These are phyloP conservation scores for Spea bombifrons DNA, from an alignment of 2,113 vertebrate genomes.

Conservation along the genomic window DNA sequence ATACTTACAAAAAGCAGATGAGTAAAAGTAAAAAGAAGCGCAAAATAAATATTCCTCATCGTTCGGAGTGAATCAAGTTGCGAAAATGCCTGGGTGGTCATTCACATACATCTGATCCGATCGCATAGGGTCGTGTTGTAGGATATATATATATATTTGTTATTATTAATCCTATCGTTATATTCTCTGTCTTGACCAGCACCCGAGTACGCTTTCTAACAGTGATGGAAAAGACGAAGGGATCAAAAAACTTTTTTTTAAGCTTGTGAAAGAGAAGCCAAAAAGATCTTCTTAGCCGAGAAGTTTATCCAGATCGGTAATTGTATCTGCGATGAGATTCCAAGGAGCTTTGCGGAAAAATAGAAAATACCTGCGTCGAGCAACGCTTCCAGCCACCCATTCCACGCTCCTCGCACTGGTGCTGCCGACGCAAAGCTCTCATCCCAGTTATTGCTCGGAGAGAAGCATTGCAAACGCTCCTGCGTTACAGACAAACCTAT, in stretches of 20 bases:
- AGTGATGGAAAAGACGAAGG: not conserved
- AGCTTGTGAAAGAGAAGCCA: not conserved
- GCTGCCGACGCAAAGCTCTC: conserved; percentile 24
- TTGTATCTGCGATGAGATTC: no score
- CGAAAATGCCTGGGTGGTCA: conserved; percentile 25
- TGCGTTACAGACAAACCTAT: conserved; percentile 10
- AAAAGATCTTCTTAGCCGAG: not conserved
- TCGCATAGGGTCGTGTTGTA: conserved; percentile 6
- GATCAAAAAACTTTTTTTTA: not conserved
- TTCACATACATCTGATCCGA: conserved; percentile 26
- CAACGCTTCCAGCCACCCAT: not conserved
- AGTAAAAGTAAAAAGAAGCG: conserved; percentile 21
- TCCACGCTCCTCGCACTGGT: not conserved
- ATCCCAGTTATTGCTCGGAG: conserved; percentile 31
- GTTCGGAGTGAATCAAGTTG: conserved; percentile 19
- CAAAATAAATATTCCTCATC: conserved; percentile 20
- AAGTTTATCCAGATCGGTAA: not conserved
- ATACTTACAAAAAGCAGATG: conserved; percentile 31
- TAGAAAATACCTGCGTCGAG: no score
- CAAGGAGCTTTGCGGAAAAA: no score
- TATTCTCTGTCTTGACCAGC: not conserved
- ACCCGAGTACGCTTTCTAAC: not conserved
- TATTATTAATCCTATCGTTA: not conserved
- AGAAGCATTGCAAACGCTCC: conserved; percentile 23
- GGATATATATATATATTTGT: not conserved